phyloP scores from a whole-genome alignment of 2,888 invertebrate species.

The Stomorhina lunata region DNA sequence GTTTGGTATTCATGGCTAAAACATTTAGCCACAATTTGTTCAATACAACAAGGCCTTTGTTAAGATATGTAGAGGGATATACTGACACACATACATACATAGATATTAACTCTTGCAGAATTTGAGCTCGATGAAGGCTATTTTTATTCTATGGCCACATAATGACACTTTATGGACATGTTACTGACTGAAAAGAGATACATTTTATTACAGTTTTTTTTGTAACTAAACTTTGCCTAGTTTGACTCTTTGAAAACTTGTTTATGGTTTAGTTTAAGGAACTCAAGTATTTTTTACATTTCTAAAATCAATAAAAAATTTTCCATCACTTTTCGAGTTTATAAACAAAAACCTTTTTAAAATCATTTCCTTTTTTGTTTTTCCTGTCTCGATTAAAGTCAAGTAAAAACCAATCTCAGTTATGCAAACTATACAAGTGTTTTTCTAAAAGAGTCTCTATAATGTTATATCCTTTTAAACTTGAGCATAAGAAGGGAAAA shows the following conservation, averaged over 20 bases:
- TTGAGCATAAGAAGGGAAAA: background rate
- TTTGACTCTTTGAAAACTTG: conserved; percentile 18
- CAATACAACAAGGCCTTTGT: conserved; percentile 44
- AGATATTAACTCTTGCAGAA: conserved; percentile 25
- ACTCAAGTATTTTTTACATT: background rate
- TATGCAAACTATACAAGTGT: conserved; percentile 39
- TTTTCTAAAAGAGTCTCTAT: background rate
- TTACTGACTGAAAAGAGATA: conserved; percentile 59
- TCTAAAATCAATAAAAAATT: conserved; percentile 42
- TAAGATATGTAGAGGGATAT: background rate
- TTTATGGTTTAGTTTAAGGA: conserved; percentile 26
- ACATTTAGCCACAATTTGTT: conserved; percentile 59
- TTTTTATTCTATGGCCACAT: conserved; percentile 68
- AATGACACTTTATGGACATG: conserved; percentile 69
- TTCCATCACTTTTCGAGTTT: background rate
- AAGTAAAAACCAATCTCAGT: conserved; percentile 45
- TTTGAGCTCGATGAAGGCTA: conserved; percentile 32
- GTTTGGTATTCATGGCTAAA: conserved; percentile 48
- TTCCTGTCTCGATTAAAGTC: background rate
- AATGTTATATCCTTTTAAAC: background rate
- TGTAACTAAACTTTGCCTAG: background rate
- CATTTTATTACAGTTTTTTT: conserved; percentile 43
- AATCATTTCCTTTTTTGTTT: background rate
- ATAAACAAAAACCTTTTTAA: conserved; percentile 3
- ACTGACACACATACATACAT: background rate